A percentile compares a stretch with the other conserved stretches of the same genome.
These are phyloP conservation scores for Vannuccia rotundouncinata DNA, from an alignment of 2,888 invertebrate genomes.

Conservation along the genomic window DNA sequence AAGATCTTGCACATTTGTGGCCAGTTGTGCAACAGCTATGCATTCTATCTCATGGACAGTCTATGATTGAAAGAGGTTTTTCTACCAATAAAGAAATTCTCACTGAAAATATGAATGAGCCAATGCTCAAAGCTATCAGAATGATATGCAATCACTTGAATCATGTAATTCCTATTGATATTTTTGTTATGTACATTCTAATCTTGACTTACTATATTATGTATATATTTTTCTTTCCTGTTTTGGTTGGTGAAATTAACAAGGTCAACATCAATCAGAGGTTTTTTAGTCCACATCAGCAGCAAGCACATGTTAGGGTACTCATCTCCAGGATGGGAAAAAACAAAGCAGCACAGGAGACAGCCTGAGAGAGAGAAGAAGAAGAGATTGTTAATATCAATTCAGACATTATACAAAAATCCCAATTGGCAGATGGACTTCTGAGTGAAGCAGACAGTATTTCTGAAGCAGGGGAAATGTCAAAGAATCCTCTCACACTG, in stretches of 20 bases:
- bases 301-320: not conserved
- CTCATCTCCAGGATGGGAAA: not conserved
- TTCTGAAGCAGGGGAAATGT: not conserved
- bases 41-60: not conserved
- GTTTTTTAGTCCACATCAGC: not conserved
- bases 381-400: not conserved
- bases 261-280: not conserved
- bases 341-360: not conserved
- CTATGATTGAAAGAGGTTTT: not conserved
- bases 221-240: not conserved
- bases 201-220: not conserved
- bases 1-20: too few relatives aligned
- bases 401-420: not conserved
- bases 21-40: too few relatives aligned
- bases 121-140: not conserved
- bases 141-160: not conserved
- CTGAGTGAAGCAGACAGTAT: slow-evolving; percentile 2
- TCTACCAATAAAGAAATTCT: not conserved
- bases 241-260: not conserved
- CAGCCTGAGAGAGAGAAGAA: not conserved
- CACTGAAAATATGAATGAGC: not conserved
- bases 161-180: not conserved
- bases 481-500: not conserved
- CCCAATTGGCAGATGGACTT: not conserved
- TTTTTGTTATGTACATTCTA: not conserved